Base-by-base conservation (phyloP, 1,140 invertebrate species). In the Calliphora vicina region DNA sequence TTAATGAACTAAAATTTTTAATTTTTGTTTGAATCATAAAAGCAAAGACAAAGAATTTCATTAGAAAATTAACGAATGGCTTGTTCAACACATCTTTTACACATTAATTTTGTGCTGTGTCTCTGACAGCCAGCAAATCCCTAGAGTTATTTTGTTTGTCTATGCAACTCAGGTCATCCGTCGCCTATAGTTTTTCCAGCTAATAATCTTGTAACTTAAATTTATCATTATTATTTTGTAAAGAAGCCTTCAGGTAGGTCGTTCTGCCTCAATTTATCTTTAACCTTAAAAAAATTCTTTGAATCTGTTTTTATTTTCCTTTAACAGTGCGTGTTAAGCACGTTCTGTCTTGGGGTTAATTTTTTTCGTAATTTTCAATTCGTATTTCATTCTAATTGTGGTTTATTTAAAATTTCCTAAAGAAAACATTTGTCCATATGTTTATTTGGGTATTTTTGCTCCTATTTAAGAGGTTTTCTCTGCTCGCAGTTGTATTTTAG, bases 41-140 rank as follows among this genome's bases (percentile, higher is more conserved):
- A 5, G 35, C 6, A 35, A 10, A 17, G n/a, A 57, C 50, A 57
- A 57, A 57, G 29, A 25, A 76, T 43, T 78, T 20, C 74, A 25
- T 42, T 76, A 78, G 73, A 45, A 78, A 43, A 78, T 78, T 78
- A 45, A 45, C 74, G 1, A 23, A 23, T 9, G 20, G n/a, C 17
- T 67, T 67, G n/a, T 78, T 78, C n/a, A 78, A 78, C 74, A 78
- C 74, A 78, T 78, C 74, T 78, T 78, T 45, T 78, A 78, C 35
- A 43, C 74, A 78, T 78, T 78, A 78, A 78, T 78, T 78, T 78
- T 78, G 35, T 35, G 23, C 8, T 74, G 10, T 29, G 15, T 8
- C n/a, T n/a, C 67, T 27, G 25, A 13, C 13, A 35, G 0, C 2
- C 27, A 29, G 0, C 6, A 35, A 35, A 35, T 35, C 35, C 13